Evolutionary conservation across 2,797 vertebrate species (phyloP).

Genomic region (Peromyscus aztecus): DNA sequence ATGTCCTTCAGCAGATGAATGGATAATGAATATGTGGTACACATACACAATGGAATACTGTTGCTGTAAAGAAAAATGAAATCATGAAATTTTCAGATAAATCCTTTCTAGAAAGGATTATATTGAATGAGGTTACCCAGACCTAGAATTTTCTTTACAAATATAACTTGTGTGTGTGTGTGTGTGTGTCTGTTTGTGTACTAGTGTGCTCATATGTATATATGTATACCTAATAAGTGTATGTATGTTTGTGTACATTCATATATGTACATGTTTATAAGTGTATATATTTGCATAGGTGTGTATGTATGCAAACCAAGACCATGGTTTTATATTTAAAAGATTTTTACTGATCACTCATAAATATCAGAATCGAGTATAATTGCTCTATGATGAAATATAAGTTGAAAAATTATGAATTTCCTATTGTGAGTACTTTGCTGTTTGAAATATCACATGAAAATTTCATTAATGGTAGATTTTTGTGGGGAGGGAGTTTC

Average conservation of each 20-base stretch:
- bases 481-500: accelerated
- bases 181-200: too few species aligned
- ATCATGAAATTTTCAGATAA: not conserved
- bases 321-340: not conserved
- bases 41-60: not conserved
- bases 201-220: too few species aligned
- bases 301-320: not conserved
- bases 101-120: not conserved
- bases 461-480: not conserved
- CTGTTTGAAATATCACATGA: not conserved
- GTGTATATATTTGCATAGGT: not conserved
- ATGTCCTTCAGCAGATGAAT: not conserved
- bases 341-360: not conserved
- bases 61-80: not conserved
- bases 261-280: not conserved
- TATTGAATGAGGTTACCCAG: not conserved
- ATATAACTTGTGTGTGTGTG: not conserved
- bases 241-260: not conserved
- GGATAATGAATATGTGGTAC: too few species aligned
- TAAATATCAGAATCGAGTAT: not conserved
- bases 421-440: not conserved
- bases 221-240: not conserved
- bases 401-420: not conserved
- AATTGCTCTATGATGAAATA: conserved; percentile 6
- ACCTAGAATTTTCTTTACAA: not conserved